Conservation (phyloP, 2,888 invertebrate species). For the Tinea semifulvella region DNA sequence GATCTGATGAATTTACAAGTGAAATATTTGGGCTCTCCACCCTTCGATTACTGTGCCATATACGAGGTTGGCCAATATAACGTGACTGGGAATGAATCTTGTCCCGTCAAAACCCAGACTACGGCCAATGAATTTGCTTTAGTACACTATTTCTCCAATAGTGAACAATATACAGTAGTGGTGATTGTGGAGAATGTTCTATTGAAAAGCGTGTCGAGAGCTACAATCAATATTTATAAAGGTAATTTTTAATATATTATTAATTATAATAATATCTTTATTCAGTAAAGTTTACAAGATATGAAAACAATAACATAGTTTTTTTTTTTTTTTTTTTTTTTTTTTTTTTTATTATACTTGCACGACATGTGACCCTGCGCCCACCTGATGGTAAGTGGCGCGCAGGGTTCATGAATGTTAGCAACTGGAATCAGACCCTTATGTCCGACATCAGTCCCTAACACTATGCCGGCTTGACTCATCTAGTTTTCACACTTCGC, state of each 20-base stretch:
- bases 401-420: too few relatives aligned
- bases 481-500: too few relatives aligned
- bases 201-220: slow-evolving; percentile 71
- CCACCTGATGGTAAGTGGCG: too few relatives aligned
- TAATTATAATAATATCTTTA: slow-evolving; percentile 3
- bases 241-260: slow-evolving; percentile 54
- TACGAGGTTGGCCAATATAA: slow-evolving; percentile 73
- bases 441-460: too few relatives aligned
- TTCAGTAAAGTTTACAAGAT: too few relatives aligned
- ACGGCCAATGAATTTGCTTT: slow-evolving; percentile 69
- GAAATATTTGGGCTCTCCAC: slow-evolving; percentile 78
- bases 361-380: too few relatives aligned
- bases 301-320: too few relatives aligned
- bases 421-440: too few relatives aligned
- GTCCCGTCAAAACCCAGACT: slow-evolving; percentile 44
- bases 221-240: slow-evolving; percentile 85
- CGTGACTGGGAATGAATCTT: slow-evolving; percentile 81
- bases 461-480: too few relatives aligned
- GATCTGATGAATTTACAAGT: slow-evolving; percentile 77
- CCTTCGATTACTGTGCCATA: slow-evolving; percentile 75
- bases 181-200: slow-evolving; percentile 83
- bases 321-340: too few relatives aligned
- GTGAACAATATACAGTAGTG: slow-evolving; percentile 79
- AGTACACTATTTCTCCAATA: slow-evolving; percentile 73
- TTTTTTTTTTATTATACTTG: too few relatives aligned